Base-by-base conservation (phyloP, 2,888 invertebrate species). In the Ptychoptera contaminata region DNA sequence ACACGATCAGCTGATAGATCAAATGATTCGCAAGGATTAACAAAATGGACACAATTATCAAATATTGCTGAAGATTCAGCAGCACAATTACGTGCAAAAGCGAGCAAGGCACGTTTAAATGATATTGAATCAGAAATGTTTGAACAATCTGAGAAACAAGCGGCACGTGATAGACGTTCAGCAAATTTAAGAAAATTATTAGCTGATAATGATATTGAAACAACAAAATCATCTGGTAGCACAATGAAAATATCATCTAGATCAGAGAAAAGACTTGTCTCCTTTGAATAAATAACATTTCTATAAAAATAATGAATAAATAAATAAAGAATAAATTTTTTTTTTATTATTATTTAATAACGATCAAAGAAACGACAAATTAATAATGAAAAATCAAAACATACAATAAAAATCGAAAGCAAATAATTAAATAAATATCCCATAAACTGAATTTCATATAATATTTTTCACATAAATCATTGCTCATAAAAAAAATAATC, bases 111-210 rank as follows among this genome's bases (percentile, higher is more conserved):
- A 9, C 73, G 83, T 40, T 65, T 84, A 14, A 71, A 71, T 34
- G 82, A 83, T 55, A 66, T 85, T 37, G 82, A 84, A 56, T 76
- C 76, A 42, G 84, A 85, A 61, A 82, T 83, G 78, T 72, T 76
- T 37, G 79, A 77, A 52, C 63, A 82, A 47, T 75, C 69, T 14
- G 80, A 82, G 55, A 73, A 77, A 55, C 76, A 74, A 54, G 77
- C 76, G 1, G 74, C 75, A 15, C 72, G 83, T 50, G 83, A 84
- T 57, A 75, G 76, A 47, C 74, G 83, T 39, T 74, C 78, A 2
- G 80, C 80, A 1, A 75, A 79, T 43, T 71, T 84, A 30, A 71
- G 77, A 44, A 77, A 79, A 1, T 60, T 84, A 23, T 74, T 83
- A 14, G 79, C 76, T 42, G 82, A 74, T 52, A 63, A 65, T 7